These are phyloP conservation scores for Cheilinus undulatus DNA, from an alignment of 2,113 vertebrate species.

Conservation along the genomic window DNA sequence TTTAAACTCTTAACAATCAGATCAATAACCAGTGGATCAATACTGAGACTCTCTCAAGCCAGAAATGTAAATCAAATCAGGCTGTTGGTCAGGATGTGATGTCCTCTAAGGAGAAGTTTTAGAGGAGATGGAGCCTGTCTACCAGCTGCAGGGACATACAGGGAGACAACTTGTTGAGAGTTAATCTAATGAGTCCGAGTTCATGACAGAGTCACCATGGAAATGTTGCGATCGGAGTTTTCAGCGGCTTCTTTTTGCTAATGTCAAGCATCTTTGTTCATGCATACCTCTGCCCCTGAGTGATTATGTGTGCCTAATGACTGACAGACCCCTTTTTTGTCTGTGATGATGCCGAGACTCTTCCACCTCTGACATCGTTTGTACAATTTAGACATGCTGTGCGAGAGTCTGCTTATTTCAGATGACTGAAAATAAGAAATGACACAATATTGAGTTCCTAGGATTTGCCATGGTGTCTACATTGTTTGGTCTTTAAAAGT, in stretches of 20 bases:
- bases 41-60: constrained; percentile 50
- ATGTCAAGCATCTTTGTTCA: constrained; percentile 25
- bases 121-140: constrained; percentile 14
- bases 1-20: constrained; percentile 60
- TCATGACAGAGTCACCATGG: constrained; percentile 12
- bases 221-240: constrained; percentile 37
- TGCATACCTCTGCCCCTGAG: constrained; percentile 24
- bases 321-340: constrained; percentile 30
- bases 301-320: constrained; percentile 33
- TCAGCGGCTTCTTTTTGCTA: constrained; percentile 33
- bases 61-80: constrained; percentile 55
- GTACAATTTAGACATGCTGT: no score
- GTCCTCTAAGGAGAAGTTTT: constrained; percentile 17
- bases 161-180: constrained; percentile 30
- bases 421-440: no score
- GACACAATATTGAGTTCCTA: no score
- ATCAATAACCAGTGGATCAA: constrained; percentile 74
- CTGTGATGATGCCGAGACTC: not conserved
- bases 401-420: no score
- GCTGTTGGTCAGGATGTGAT: constrained; percentile 46
- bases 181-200: constrained; percentile 40
- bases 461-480: no score
- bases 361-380: constrained; percentile 34
- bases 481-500: no score
- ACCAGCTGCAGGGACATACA: constrained; percentile 14